Conservation (phyloP, 2,113 vertebrate genomes). For the Rynchops niger region DNA sequence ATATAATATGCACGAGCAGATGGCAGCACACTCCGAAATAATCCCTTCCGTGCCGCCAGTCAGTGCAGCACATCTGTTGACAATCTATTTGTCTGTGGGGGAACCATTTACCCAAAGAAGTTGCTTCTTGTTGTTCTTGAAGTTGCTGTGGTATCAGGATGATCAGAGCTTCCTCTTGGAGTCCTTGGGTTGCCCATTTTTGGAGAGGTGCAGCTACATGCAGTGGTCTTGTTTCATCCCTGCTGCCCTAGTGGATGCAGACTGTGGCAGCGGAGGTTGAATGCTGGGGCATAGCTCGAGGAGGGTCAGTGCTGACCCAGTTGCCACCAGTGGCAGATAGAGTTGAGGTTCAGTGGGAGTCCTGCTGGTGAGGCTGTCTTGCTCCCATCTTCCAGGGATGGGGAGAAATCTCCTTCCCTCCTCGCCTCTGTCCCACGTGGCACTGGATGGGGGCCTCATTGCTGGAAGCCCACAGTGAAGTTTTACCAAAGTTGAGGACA, state of each 20-base stretch:
- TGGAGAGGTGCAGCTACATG: background rate
- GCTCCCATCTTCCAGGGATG: background rate
- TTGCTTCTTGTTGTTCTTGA: background rate
- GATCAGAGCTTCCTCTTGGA: background rate
- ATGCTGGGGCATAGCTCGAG: rapidly evolving
- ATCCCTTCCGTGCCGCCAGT: background rate
- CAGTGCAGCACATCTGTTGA: background rate
- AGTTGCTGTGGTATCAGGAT: background rate
- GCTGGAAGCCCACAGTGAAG: background rate
- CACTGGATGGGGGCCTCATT: background rate
- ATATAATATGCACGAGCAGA: background rate
- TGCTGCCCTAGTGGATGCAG: background rate
- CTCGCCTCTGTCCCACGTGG: background rate
- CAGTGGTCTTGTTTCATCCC: background rate
- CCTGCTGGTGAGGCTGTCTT: background rate
- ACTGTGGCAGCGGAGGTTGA: background rate
- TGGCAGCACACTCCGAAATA: background rate
- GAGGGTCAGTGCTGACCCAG: background rate
- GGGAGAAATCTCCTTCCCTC: background rate
- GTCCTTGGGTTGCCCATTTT: background rate
- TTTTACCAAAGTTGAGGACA: background rate
- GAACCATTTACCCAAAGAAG: background rate
- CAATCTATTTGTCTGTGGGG: rapidly evolving
- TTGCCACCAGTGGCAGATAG: background rate
- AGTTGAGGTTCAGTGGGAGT: background rate